A percentile compares a stretch with the other conserved stretches of the same genome.
Conservation (phyloP, 2,797 vertebrate species). For the Brotogeris chrysoptera region DNA sequence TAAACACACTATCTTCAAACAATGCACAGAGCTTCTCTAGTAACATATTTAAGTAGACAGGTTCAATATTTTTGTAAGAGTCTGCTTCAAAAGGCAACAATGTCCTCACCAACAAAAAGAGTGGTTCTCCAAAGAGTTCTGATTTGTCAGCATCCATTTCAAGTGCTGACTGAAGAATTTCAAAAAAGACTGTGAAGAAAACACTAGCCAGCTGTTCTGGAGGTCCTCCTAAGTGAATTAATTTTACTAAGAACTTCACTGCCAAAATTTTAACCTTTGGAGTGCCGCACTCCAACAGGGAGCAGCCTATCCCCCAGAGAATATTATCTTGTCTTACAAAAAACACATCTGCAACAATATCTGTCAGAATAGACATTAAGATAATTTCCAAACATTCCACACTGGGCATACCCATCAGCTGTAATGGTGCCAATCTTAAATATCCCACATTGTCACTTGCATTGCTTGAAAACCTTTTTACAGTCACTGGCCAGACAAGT, state of each 20-base stretch:
- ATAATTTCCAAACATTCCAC: slow-evolving; percentile 83
- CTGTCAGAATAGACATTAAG: slow-evolving; percentile 78
- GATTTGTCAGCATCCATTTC: slow-evolving; percentile 66
- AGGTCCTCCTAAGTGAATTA: slow-evolving; percentile 86
- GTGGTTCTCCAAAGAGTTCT: slow-evolving; percentile 78
- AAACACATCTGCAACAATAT: slow-evolving; percentile 81
- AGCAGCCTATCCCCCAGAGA: slow-evolving; percentile 88
- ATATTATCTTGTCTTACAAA: slow-evolving; percentile 80
- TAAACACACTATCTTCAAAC: slow-evolving; percentile 75
- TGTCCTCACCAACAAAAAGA: slow-evolving; percentile 80
- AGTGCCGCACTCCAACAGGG: slow-evolving; percentile 81
- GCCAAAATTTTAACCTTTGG: slow-evolving; percentile 77
- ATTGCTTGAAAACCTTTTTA: slow-evolving; percentile 78
- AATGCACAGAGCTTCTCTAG: slow-evolving; percentile 85
- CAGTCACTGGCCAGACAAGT: slow-evolving; percentile 82
- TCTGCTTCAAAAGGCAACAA: slow-evolving; percentile 80
- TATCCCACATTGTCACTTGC: slow-evolving; percentile 68
- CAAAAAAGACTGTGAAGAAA: slow-evolving; percentile 87
- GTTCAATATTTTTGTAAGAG: slow-evolving; percentile 78
- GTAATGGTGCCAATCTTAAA: slow-evolving; percentile 83
- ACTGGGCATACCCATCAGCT: slow-evolving; percentile 78
- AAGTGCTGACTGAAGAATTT: slow-evolving; percentile 78
- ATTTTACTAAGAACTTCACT: slow-evolving; percentile 80
- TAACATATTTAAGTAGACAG: slow-evolving; percentile 86
- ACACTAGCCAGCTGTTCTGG: slow-evolving; percentile 80